Conservation (phyloP, 2,113 vertebrate species). For the Nothoprocta perdicaria region DNA sequence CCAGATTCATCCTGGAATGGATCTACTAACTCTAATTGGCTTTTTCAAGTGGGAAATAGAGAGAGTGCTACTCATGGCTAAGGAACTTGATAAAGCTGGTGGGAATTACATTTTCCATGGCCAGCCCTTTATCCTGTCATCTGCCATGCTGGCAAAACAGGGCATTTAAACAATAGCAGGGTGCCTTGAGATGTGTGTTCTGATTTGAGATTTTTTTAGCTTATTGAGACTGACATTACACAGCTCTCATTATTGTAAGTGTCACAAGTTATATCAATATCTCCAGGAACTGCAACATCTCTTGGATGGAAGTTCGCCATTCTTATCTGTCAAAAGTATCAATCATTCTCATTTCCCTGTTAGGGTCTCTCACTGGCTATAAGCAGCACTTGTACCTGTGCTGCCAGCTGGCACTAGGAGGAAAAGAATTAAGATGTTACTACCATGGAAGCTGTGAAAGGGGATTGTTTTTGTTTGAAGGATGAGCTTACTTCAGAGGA, state of each 20-base stretch:
- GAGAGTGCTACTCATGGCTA: not conserved
- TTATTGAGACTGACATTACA: slow-evolving; percentile 2
- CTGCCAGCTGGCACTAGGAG: not conserved
- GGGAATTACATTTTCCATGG: not conserved
- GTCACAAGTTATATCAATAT: not conserved
- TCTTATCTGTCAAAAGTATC: slow-evolving; percentile 6
- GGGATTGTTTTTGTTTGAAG: not conserved
- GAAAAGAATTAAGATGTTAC: not conserved
- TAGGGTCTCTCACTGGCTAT: not conserved
- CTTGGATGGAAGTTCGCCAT: not conserved
- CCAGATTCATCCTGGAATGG: not conserved
- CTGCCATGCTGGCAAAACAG: not conserved
- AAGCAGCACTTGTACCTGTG: not conserved
- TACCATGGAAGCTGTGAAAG: not conserved
- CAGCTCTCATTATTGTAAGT: not conserved
- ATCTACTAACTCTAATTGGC: not conserved
- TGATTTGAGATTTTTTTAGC: not conserved
- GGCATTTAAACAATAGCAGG: not conserved
- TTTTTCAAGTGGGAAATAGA: not conserved
- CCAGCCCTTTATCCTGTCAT: not conserved
- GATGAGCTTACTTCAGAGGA: not conserved
- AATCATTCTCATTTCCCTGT: not conserved
- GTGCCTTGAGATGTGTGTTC: not conserved
- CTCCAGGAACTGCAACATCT: not conserved
- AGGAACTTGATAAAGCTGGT: not conserved